Percentiles rank a stretch among this genome's conserved stretches.
Evolutionary conservation across 2,113 vertebrate species (phyloP).

Genomic region (Xyliphius kryptos): DNA sequence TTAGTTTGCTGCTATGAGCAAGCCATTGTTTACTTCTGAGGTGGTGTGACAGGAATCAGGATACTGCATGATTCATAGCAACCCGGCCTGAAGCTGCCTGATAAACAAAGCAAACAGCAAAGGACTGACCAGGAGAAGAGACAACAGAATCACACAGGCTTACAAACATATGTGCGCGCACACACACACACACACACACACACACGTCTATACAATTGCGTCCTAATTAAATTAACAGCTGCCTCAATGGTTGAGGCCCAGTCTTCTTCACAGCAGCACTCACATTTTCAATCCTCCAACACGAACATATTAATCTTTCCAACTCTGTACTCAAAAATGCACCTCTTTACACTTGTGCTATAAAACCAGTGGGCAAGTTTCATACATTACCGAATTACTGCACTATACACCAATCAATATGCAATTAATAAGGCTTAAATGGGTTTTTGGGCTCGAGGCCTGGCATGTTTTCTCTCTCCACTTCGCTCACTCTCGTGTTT

Average conservation of each 20-base stretch:
- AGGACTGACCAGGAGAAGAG: constrained; percentile 27
- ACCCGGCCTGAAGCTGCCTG: constrained; percentile 33
- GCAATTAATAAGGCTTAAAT: constrained; percentile 35
- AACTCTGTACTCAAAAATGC: constrained; percentile 22
- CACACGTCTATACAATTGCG: constrained; percentile 7
- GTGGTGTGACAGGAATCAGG: constrained; percentile 18
- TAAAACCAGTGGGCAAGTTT: constrained; percentile 12
- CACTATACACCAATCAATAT: constrained; percentile 34
- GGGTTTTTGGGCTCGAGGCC: constrained; percentile 6
- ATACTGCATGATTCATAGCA: constrained; percentile 7
- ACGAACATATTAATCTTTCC: constrained; percentile 24
- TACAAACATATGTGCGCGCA: neutral
- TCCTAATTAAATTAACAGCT: constrained; percentile 1
- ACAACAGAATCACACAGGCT: constrained; percentile 18
- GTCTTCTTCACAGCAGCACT: constrained; percentile 9
- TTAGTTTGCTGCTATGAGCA: constrained; percentile 1
- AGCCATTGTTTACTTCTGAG: constrained; percentile 10
- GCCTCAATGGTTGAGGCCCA: neutral
- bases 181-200: constrained; percentile 5
- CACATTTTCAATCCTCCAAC: constrained; percentile 7
- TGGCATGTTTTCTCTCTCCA: constrained; percentile 3
- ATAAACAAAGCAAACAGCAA: constrained; percentile 43
- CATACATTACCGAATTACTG: constrained; percentile 12
- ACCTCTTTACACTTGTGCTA: neutral
- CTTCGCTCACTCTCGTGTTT: neutral